Evolutionary conservation across 2,797 vertebrate species (phyloP).

Genomic region (Pangasius mekongensis): DNA sequence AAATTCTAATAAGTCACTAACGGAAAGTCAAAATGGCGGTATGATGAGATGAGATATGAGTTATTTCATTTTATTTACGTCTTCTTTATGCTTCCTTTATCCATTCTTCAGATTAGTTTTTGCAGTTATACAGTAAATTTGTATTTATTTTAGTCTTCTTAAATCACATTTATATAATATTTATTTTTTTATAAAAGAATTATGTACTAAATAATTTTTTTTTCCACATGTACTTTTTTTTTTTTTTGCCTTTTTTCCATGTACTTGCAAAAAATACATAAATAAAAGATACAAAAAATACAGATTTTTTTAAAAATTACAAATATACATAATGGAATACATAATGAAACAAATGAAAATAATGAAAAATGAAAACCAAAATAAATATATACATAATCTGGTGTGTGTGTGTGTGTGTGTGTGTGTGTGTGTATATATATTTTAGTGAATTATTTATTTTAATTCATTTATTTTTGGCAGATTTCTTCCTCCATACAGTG

Average conservation of each 20-base stretch:
- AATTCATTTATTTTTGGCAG: background rate
- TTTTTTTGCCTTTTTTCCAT: background rate
- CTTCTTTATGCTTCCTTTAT: no score
- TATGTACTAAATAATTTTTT: background rate
- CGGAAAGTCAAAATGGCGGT: background rate
- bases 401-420: no score
- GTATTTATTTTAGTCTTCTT: no score
- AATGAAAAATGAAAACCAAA: background rate
- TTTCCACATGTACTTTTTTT: background rate
- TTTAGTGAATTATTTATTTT: background rate
- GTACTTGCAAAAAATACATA: no score
- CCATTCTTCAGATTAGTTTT: no score
- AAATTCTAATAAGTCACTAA: background rate
- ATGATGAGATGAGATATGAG: background rate
- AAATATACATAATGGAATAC: background rate
- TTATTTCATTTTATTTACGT: no score
- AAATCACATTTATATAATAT: no score
- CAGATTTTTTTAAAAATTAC: background rate
- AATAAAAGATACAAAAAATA: no score
- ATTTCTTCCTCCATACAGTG: background rate
- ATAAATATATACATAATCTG: background rate
- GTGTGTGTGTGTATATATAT: no score
- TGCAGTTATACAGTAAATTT: no score
- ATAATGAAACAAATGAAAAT: no score
- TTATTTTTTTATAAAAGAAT: no score